A percentile compares a stretch with the other conserved stretches of the same genome.
Conservation (phyloP, 2,797 vertebrate genomes). For the Eulemur mongoz region DNA sequence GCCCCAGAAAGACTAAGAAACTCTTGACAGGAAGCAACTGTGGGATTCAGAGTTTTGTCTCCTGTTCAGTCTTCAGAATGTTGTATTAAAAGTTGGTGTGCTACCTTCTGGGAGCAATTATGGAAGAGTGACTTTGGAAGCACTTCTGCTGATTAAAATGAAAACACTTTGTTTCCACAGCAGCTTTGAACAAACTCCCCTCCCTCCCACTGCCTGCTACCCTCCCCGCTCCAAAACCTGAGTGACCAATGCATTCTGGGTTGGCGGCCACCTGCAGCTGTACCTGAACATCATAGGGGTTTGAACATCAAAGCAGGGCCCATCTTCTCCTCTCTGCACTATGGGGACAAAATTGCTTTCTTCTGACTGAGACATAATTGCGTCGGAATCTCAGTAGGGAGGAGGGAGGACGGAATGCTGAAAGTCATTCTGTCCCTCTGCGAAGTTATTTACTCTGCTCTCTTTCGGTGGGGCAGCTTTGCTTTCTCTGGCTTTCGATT, state of each 20-base stretch:
- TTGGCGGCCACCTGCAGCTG: not conserved
- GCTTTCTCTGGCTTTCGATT: not conserved
- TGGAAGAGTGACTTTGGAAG: constrained; percentile 26
- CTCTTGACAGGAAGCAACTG: not conserved
- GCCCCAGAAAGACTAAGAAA: not conserved
- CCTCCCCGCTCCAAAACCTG: no score
- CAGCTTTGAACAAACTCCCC: not conserved
- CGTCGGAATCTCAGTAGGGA: not conserved
- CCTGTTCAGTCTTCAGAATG: not conserved
- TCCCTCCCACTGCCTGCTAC: not conserved
- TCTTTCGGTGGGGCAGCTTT: not conserved
- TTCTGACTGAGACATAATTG: not conserved
- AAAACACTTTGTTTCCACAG: not conserved
- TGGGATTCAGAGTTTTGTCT: not conserved
- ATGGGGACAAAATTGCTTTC: constrained; percentile 21
- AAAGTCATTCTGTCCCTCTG: not conserved
- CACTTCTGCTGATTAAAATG: not conserved
- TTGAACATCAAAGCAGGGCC: not conserved
- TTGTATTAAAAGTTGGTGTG: not conserved
- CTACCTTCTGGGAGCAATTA: not conserved
- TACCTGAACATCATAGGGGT: not conserved
- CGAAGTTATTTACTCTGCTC: constrained; percentile 3
- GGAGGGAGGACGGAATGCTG: not conserved
- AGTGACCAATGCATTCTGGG: not conserved
- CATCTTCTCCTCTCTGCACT: not conserved